Evolutionary conservation across 2,888 invertebrate genomes (phyloP).

Genomic region (Drosophila multiciliata): DNA sequence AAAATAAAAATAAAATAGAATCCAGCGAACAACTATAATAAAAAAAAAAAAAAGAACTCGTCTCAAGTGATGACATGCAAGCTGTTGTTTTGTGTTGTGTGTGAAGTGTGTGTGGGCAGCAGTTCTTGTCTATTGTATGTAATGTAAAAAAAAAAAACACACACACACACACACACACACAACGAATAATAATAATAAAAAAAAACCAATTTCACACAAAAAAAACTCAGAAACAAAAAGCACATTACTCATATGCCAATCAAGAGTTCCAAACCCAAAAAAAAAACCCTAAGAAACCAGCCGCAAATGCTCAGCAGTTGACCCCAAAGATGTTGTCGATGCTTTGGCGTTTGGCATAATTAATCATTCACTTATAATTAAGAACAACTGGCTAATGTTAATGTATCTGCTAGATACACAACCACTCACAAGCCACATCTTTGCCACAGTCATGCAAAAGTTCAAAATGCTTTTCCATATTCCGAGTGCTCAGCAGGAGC

Average conservation of each 20-base stretch:
- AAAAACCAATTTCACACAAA: conserved; percentile 70
- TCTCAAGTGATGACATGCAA: conserved; percentile 76
- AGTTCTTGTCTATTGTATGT: conserved; percentile 29
- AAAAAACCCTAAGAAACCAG: conserved; percentile 33
- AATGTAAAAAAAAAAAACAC: conserved; percentile 35
- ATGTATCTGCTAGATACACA: conserved; percentile 60
- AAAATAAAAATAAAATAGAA: conserved; percentile 43
- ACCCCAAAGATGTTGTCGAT: conserved; percentile 60
- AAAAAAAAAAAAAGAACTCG: conserved; percentile 47
- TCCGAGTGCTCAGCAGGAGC: conserved; percentile 45
- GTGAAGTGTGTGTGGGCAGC: conserved; percentile 47
- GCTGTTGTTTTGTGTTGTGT: conserved; percentile 51
- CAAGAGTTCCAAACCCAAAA: conserved; percentile 47
- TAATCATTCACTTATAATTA: conserved; percentile 79
- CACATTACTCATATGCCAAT: conserved; percentile 81
- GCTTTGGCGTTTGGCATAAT: conserved; percentile 67
- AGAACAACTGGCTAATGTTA: conserved; percentile 77
- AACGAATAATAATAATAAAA: conserved; percentile 9
- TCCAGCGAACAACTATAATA: conserved; percentile 35
- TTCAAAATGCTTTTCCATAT: conserved; percentile 59
- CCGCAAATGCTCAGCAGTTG: conserved; percentile 52
- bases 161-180: neutral
- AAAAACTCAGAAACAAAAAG: conserved; percentile 70
- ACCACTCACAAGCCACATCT: conserved; percentile 24
- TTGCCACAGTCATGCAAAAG: conserved; percentile 45